These are phyloP conservation scores for Platerodrilus igneus DNA, from an alignment of 2,888 invertebrate genomes.

Conservation along the genomic window DNA sequence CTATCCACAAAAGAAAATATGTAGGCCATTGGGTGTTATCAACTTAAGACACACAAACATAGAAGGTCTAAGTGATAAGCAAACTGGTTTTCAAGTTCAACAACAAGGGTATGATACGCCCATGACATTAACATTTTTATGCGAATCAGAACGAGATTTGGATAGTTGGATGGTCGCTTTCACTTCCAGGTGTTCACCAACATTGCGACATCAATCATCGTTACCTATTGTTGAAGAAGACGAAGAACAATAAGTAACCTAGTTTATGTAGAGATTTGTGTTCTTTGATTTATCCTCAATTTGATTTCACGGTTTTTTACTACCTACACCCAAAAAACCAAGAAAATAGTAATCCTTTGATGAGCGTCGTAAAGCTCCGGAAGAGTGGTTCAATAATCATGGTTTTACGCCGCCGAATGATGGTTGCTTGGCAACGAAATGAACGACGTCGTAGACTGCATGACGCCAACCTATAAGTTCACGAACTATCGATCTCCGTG, in stretches of 20 bases:
- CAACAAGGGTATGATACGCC: conserved; percentile 62
- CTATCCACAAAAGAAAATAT: conserved; percentile 60
- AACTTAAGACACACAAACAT: conserved; percentile 59
- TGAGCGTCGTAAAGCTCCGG: too few species aligned
- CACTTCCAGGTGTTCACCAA: conserved; percentile 48
- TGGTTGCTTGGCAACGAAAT: conserved; percentile 27
- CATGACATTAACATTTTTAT: conserved; percentile 55
- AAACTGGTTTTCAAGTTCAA: conserved; percentile 53
- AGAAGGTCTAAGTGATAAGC: conserved; percentile 50
- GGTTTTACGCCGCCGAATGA: conserved; percentile 19
- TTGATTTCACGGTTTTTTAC: too few species aligned
- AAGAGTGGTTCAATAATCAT: conserved; percentile 30
- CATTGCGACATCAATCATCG: conserved; percentile 52
- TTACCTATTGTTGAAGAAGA: conserved; percentile 60
- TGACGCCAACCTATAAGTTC: too few species aligned
- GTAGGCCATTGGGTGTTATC: conserved; percentile 58
- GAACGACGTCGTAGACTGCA: conserved; percentile 25
- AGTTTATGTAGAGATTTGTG: too few species aligned
- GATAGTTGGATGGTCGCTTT: conserved; percentile 60
- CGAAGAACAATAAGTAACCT: conserved; percentile 53
- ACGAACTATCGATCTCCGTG: conserved; percentile 8
- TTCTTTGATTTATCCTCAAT: too few species aligned
- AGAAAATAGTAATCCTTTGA: too few species aligned
- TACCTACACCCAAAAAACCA: too few species aligned
- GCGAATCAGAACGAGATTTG: conserved; percentile 55